Percentiles rank a stretch among this genome's conserved stretches.
Evolutionary conservation across 2,113 vertebrate species (phyloP).

Genomic region (Phaethon lepturus): DNA sequence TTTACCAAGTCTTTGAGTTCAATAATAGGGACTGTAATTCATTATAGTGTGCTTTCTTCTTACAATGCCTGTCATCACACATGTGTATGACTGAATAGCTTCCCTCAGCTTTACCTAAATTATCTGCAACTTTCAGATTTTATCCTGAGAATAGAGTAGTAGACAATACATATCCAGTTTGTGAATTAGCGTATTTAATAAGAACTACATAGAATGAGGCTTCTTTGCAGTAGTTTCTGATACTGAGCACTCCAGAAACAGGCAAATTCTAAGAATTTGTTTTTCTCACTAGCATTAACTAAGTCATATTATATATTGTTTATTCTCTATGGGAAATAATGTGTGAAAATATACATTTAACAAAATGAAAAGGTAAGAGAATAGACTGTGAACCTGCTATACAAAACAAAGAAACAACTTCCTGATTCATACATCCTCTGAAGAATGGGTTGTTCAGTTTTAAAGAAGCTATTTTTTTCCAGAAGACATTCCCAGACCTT

Average conservation of each 20-base stretch:
- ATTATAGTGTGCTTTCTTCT: neutral
- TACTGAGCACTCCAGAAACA: neutral
- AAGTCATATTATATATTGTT: neutral
- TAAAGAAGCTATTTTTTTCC: neutral
- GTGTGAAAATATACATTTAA: neutral
- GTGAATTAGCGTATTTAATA: neutral
- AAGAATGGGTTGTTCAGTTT: neutral
- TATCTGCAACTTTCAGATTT: neutral
- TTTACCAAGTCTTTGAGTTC: neutral
- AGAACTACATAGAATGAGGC: neutral
- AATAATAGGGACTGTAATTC: neutral
- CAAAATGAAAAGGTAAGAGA: neutral
- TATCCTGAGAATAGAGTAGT: neutral
- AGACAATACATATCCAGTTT: neutral
- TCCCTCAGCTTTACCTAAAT: neutral
- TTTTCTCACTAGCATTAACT: neutral
- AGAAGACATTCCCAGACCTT: neutral
- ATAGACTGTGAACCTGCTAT: neutral
- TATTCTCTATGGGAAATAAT: neutral
- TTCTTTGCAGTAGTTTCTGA: neutral
- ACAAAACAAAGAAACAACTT: neutral
- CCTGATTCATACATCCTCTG: neutral
- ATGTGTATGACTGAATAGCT: neutral
- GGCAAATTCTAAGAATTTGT: neutral
- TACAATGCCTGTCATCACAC: neutral